A percentile compares a stretch with the other conserved stretches of the same genome.
These are phyloP conservation scores for Leptopilina drosophilae DNA, from an alignment of 2,888 invertebrate genomes.

Conservation along the genomic window DNA sequence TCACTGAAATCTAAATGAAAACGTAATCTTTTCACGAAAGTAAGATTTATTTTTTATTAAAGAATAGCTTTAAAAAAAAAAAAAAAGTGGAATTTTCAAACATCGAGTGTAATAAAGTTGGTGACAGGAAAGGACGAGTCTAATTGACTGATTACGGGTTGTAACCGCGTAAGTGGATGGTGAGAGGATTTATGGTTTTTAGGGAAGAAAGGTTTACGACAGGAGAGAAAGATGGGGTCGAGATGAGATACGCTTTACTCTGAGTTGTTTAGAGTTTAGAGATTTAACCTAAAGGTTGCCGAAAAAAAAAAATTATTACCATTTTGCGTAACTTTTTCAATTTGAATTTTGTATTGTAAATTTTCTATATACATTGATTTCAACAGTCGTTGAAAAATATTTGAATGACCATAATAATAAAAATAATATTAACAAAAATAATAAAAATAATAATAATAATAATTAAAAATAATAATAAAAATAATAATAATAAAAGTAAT, in stretches of 20 bases:
- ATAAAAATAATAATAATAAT: neutral
- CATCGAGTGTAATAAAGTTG: constrained; percentile 13
- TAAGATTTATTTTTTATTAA: no score
- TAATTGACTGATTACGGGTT: constrained; percentile 42
- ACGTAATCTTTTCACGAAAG: no score
- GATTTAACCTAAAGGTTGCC: neutral
- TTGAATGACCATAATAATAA: neutral
- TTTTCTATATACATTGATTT: neutral
- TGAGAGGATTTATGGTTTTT: constrained; percentile 41
- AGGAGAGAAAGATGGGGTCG: constrained; percentile 40
- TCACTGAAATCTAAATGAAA: no score
- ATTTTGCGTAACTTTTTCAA: constrained; percentile 1
- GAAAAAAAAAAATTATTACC: neutral
- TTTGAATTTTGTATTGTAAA: neutral
- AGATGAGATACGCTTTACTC: constrained; percentile 34
- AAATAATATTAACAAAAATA: neutral
- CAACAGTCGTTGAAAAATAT: no score
- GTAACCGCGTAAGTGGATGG: constrained; percentile 40
- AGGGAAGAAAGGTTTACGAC: constrained; percentile 40
- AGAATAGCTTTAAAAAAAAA: neutral
- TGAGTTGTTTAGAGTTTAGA: constrained; percentile 37
- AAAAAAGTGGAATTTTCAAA: constrained; percentile 13
- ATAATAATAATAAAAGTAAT: no score
- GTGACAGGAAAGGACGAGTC: constrained; percentile 36
- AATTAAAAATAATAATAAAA: neutral